These are phyloP conservation scores for Pedetes capensis DNA, from an alignment of 2,113 vertebrate genomes.

Conservation along the genomic window DNA sequence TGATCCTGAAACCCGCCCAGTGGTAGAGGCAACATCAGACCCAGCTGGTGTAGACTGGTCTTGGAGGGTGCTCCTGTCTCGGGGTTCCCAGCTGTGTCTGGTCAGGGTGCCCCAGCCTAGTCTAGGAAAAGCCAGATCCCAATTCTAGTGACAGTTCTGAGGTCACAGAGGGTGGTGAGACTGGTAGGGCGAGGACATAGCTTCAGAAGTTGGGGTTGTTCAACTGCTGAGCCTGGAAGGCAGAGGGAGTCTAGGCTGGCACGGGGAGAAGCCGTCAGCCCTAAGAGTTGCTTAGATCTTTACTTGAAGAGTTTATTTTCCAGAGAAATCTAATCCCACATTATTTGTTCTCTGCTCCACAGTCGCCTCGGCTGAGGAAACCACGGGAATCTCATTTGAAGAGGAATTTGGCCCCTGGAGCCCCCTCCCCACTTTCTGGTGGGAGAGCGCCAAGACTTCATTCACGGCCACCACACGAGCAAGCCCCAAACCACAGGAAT, in stretches of 20 bases:
- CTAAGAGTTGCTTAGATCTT: slow-evolving; percentile 28
- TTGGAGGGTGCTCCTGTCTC: neutral
- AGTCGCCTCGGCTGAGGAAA: slow-evolving; percentile 40
- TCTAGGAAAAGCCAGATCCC: neutral
- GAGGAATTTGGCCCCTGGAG: slow-evolving; percentile 62
- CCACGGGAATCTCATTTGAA: slow-evolving; percentile 60
- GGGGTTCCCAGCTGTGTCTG: neutral
- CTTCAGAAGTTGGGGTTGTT: neutral
- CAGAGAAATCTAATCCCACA: slow-evolving; percentile 59
- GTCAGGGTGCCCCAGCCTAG: neutral
- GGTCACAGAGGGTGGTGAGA: neutral
- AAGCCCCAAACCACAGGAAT: slow-evolving; percentile 62
- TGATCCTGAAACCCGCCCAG: neutral
- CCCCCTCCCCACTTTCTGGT: slow-evolving; percentile 47
- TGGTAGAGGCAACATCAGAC: neutral
- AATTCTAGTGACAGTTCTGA: slow-evolving; percentile 34
- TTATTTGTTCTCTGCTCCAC: slow-evolving; percentile 61
- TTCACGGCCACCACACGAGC: neutral
- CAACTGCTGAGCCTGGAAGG: neutral
- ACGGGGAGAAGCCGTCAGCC: neutral
- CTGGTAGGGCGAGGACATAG: neutral
- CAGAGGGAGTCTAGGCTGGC: neutral
- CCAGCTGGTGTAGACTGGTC: neutral
- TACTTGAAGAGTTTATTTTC: slow-evolving; percentile 26
- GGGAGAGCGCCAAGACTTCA: slow-evolving; percentile 37